A percentile compares a stretch with the other conserved stretches of the same genome.
Evolutionary conservation across 2,888 invertebrate genomes (phyloP).

Genomic region (Noctua janthina): DNA sequence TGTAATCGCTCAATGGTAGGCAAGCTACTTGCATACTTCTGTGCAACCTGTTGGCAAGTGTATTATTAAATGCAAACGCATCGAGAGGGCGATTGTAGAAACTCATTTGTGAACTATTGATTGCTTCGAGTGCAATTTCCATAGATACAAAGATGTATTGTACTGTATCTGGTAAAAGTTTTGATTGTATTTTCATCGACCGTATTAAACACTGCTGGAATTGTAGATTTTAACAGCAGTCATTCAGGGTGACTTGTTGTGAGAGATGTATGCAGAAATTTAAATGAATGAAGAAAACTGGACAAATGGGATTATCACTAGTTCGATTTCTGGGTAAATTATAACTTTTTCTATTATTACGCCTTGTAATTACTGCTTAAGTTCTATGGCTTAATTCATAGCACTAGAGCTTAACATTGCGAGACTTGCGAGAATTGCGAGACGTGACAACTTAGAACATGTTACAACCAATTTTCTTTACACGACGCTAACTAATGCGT

Average conservation of each 20-base stretch:
- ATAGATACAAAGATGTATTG: slow-evolving; percentile 31
- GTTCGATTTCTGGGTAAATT: too few species aligned
- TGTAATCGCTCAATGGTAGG: background rate
- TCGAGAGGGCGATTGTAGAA: slow-evolving; percentile 42
- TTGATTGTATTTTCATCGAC: slow-evolving; percentile 63
- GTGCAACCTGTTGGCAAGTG: background rate
- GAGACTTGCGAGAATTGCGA: background rate
- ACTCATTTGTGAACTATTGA: slow-evolving; percentile 70
- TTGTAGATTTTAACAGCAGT: background rate
- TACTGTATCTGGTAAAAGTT: slow-evolving; percentile 60
- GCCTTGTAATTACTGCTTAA: background rate
- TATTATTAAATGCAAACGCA: slow-evolving; percentile 18
- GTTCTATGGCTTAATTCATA: background rate
- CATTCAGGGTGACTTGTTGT: background rate
- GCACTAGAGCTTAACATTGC: background rate
- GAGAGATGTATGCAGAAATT: background rate
- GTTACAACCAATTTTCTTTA: slow-evolving; percentile 8
- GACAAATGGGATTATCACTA: too few species aligned
- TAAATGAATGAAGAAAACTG: background rate
- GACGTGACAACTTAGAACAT: background rate
- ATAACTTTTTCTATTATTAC: background rate
- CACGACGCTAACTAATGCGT: slow-evolving; percentile 1
- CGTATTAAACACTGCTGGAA: slow-evolving; percentile 26
- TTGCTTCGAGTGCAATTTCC: slow-evolving; percentile 64
- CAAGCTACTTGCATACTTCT: background rate